Evolutionary conservation across 2,113 vertebrate species (phyloP), one percentile per base, ranked within the genome.

Genomic region (Sminthopsis crassicaudata): DNA sequence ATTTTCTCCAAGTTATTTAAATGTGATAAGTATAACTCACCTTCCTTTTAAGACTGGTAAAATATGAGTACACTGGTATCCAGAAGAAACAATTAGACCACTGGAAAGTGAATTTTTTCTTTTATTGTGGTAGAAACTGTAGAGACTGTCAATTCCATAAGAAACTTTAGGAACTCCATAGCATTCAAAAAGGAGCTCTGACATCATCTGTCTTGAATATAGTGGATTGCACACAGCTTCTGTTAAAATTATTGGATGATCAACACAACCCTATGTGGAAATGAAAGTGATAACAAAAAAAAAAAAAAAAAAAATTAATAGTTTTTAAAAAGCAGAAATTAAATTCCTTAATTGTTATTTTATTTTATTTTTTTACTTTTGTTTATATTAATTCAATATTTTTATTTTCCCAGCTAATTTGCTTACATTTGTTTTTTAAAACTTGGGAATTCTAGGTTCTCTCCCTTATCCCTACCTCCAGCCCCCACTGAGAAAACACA

Each of bases 111-210:
- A 96, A 90, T 30, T 97, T 89, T 98, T 98, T 57, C 46, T 96
- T 89, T 98, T 98, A 97, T 99, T 99, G 98, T 99, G 98, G 97
- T 99, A 99, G 97, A 99, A 99, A 89, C 99, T 99, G 98, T 99
- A 99, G 93, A 99, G 98, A 51, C 99, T 98, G 93, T 99, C 99
- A 67, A 99, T 98, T 0, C 99, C 99, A 12, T 99, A 99, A 16
- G 99, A 99, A 89, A 99, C 98, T 53, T 99, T 99, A 0, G 99
- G 99, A n/a, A 99, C 98, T 8, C 98, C 96, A 1, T 99, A 99
- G 96, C 99, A 99, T 93, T 99, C 99, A 0, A 99, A 99, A 46
- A 99, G 99, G 30, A 99, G 98, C 97, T 99, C 99, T 0, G 99
- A 98, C 97, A 99, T 99, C 96, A 99, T 99, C 89, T 99, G 99